Percentiles rank a stretch among this genome's conserved stretches.
phyloP scores from a whole-genome alignment of 2,888 invertebrate genomes.

The Pandemis corylana region DNA sequence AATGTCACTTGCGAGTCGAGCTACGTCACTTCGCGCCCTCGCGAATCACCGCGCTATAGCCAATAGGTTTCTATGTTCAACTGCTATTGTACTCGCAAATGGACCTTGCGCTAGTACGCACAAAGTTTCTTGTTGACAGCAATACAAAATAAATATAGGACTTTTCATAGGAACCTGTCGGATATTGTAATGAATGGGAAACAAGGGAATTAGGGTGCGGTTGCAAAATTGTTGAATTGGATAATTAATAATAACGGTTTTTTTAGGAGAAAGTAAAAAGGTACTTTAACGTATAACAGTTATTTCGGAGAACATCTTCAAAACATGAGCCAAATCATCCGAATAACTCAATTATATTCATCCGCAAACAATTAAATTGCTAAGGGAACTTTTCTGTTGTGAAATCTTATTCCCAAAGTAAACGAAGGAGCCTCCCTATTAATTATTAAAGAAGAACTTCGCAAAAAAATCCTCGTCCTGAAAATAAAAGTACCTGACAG shows the following conservation, averaged over 20 bases:
- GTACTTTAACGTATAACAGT: neutral
- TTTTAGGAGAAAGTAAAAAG: neutral
- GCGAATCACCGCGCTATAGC: conserved; percentile 46
- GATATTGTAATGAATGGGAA: conserved; percentile 14
- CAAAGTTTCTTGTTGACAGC: neutral
- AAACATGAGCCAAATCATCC: neutral
- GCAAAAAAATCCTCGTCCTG: neutral
- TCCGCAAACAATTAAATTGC: conserved; percentile 6
- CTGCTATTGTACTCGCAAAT: neutral
- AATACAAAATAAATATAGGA: neutral
- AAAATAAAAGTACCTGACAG: conserved; percentile 10
- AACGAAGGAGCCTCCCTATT: conserved; percentile 12
- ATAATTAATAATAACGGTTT: neutral
- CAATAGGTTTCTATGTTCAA: conserved; percentile 7
- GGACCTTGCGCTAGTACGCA: neutral
- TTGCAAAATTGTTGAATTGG: conserved; percentile 1
- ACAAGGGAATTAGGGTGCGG: conserved; percentile 7
- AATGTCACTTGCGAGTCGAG: conserved; percentile 70
- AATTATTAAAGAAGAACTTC: conserved; percentile 20
- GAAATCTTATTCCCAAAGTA: conserved; percentile 11
- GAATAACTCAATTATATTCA: conserved; percentile 5
- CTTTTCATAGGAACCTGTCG: neutral
- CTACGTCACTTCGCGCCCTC: conserved; percentile 62
- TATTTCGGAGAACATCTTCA: neutral
- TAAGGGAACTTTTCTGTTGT: neutral